phyloP scores from a whole-genome alignment of 2,113 vertebrate genomes.

The Sander vitreus region DNA sequence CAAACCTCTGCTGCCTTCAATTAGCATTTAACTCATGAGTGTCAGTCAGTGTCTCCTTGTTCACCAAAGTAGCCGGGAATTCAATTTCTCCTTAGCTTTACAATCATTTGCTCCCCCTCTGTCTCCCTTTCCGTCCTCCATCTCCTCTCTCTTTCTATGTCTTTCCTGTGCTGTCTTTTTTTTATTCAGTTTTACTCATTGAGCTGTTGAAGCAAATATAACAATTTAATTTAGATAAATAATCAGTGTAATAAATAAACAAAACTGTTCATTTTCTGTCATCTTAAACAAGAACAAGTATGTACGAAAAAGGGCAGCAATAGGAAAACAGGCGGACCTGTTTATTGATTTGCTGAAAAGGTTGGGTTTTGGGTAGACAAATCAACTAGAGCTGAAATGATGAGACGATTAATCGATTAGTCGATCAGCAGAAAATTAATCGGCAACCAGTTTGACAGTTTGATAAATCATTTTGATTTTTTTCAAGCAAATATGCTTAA shows the following conservation, averaged over 20 bases:
- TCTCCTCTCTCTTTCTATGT: neutral
- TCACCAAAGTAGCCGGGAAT: slow-evolving; percentile 61
- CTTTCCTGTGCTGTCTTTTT: neutral
- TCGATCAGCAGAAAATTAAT: neutral
- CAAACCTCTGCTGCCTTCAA: slow-evolving; percentile 78
- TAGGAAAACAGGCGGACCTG: neutral
- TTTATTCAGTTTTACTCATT: neutral
- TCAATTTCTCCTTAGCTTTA: slow-evolving; percentile 52
- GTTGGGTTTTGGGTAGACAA: neutral
- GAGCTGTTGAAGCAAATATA: neutral
- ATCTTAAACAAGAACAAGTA: neutral
- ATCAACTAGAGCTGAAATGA: neutral
- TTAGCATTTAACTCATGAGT: slow-evolving; percentile 85
- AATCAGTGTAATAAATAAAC: neutral
- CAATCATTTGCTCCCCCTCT: slow-evolving; percentile 25
- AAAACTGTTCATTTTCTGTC: slow-evolving; percentile 4
- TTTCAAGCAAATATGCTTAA: neutral
- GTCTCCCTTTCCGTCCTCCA: slow-evolving; percentile 9
- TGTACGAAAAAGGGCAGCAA: neutral
- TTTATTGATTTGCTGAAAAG: neutral
- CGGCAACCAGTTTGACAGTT: neutral
- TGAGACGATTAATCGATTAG: neutral
- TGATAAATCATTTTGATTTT: neutral
- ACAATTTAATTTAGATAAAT: neutral
- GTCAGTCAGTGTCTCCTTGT: slow-evolving; percentile 72